Base-by-base conservation (phyloP, 2,888 invertebrate species). In the Ommatoiulus sabulosus region DNA sequence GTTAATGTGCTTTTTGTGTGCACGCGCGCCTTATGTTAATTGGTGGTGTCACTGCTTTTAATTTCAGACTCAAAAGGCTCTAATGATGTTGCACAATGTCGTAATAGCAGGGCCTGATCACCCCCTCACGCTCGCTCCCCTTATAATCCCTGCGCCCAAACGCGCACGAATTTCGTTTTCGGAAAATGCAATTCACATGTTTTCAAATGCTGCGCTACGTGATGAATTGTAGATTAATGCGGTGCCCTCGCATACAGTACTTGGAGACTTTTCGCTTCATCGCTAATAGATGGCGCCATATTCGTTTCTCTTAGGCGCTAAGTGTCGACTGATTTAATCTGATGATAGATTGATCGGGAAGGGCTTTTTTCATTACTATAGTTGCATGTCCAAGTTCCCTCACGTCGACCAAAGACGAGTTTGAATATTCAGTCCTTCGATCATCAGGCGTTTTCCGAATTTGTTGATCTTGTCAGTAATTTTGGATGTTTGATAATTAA, bases 21-120 rank as follows among this genome's bases (percentile, higher is more conserved):
- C 86, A 86, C 46, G 86, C 48, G 86, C 46, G 46, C 86, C 86
- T 52, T 44, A 86, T 86, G 86, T 86, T 86, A 86, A 86, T 86
- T 86, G 86, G 86, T 86, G 48, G 86, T 86, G 86, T 86, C 86
- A 44, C 48, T 86, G 86, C 46, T 52, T 86, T 86, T 86, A 86
- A 86, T 86, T 86, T 86, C 46, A 43, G 46, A 48, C 86, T 86
- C 46, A 43, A 86, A 86, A 86, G 86, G 86, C 46, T 35, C 80
- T 80, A 80, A 80, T 80, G 80, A 80, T 80, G 80, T 80, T 80
- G 80, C 80, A 80, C 80, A 80, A 80, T 80, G 80, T 35, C 24
- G 80, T 35, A 80, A 80, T 80, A 35, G 80, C 80, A 3, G 80
- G 80, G 80, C 80, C 35, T 12, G 80, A 80, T 80, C 80, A 35